Percentiles rank a stretch among this genome's conserved stretches.
Conservation (phyloP, 2,797 vertebrate species). For the Psittacula echo region DNA sequence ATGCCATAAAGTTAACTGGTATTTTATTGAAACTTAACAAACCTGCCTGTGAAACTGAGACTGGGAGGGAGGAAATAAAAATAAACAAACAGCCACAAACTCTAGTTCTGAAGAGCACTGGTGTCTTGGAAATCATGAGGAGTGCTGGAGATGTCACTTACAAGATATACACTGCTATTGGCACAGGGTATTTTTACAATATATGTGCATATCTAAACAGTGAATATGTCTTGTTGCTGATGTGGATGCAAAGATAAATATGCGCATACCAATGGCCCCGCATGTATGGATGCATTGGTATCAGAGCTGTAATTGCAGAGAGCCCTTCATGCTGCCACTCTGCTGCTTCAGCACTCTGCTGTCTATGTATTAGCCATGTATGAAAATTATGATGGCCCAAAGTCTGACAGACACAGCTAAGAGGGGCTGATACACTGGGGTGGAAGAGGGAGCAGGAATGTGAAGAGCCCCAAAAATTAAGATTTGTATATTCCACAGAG, state of each 20-base stretch:
- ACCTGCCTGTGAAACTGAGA: not conserved
- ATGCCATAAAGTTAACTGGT: not conserved
- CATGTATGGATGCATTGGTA: conserved; percentile 58
- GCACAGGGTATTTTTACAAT: conserved; percentile 64
- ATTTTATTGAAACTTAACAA: conserved; percentile 48
- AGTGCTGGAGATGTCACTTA: conserved; percentile 42
- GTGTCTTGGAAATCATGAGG: conserved; percentile 48
- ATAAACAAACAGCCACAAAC: conserved; percentile 29
- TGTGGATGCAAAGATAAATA: conserved; percentile 65
- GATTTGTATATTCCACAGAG: not conserved
- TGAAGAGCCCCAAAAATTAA: not conserved
- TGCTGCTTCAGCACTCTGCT: conserved; percentile 48
- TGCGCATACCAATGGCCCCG: conserved; percentile 63
- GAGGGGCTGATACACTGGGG: not conserved
- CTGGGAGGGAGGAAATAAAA: conserved; percentile 27
- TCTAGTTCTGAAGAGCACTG: not conserved
- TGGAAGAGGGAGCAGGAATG: not conserved
- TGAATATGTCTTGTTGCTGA: conserved; percentile 55
- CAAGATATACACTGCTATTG: conserved; percentile 57
- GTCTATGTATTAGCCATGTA: not conserved
- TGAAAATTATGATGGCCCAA: not conserved
- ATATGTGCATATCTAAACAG: conserved; percentile 61
- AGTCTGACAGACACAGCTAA: not conserved
- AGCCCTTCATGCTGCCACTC: not conserved
- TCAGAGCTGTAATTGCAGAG: conserved; percentile 53